phyloP scores from a whole-genome alignment of 2,797 vertebrate genomes.

The Morus bassanus region DNA sequence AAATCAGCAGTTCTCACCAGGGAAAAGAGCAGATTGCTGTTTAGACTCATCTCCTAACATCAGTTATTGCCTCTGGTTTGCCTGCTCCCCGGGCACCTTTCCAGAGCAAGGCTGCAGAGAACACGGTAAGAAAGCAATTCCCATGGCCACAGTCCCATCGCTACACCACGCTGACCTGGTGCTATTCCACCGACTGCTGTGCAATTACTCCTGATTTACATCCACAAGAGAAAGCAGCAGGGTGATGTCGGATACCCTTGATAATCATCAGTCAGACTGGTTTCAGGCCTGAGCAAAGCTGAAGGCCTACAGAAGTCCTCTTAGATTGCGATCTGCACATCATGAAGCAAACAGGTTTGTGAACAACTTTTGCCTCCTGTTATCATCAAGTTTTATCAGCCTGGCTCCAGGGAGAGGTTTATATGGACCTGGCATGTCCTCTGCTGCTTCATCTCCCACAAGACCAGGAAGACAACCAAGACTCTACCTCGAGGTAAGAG shows the following conservation, averaged over 20 bases:
- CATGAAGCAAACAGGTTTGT: conserved; percentile 31
- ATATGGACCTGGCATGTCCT: neutral
- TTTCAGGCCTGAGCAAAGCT: neutral
- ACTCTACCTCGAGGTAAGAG: neutral
- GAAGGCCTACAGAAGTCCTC: neutral
- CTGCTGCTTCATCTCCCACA: neutral
- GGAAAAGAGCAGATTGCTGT: neutral
- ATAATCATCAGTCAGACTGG: conserved; percentile 14
- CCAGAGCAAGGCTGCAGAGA: neutral
- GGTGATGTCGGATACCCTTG: neutral
- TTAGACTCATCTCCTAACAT: neutral
- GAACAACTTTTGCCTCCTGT: conserved; percentile 12
- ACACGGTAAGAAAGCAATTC: neutral
- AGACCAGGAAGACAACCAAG: neutral
- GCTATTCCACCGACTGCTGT: neutral
- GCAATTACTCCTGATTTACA: conserved; percentile 42
- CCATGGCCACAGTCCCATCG: neutral
- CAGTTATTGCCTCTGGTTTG: neutral
- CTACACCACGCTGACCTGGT: neutral
- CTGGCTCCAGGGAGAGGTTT: conserved; percentile 13
- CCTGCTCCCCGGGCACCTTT: neutral
- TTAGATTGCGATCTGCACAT: neutral
- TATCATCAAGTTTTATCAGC: conserved; percentile 5
- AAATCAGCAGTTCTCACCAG: conserved; percentile 26
- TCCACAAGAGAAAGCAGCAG: conserved; percentile 21